Evolutionary conservation across 2,113 vertebrate genomes (phyloP).

Genomic region (Rallus limicola): DNA sequence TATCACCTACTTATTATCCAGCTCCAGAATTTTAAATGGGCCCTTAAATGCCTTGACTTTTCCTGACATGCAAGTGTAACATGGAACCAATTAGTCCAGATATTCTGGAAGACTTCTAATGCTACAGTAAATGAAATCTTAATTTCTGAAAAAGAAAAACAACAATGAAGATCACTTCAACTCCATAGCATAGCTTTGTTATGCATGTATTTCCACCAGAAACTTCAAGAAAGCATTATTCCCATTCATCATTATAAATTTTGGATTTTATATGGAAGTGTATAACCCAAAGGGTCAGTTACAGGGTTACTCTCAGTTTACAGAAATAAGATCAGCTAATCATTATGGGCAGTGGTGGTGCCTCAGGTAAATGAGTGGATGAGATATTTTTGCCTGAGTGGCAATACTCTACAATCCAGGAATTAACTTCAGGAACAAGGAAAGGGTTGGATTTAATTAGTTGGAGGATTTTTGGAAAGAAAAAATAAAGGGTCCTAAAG

Average conservation of each 20-base stretch:
- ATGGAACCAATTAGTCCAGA: neutral
- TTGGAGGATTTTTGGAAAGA: neutral
- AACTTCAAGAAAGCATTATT: neutral
- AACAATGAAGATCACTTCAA: neutral
- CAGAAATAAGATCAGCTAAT: neutral
- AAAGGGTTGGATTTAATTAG: neutral
- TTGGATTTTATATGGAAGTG: neutral
- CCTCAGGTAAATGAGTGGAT: neutral
- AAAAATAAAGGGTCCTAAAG: neutral
- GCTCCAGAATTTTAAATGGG: neutral
- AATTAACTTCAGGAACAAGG: neutral
- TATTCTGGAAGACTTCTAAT: neutral
- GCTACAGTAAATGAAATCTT: neutral
- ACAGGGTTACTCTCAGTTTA: neutral
- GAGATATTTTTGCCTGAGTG: neutral
- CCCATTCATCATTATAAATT: neutral
- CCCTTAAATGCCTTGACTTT: neutral
- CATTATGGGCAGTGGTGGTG: neutral
- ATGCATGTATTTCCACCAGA: neutral
- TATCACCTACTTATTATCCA: neutral
- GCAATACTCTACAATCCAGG: neutral
- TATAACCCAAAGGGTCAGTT: neutral
- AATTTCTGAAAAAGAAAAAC: neutral
- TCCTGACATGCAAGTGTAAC: neutral
- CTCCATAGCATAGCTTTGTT: neutral